phyloP scores from a whole-genome alignment of 2,888 invertebrate genomes.

The Maniola hyperantus region DNA sequence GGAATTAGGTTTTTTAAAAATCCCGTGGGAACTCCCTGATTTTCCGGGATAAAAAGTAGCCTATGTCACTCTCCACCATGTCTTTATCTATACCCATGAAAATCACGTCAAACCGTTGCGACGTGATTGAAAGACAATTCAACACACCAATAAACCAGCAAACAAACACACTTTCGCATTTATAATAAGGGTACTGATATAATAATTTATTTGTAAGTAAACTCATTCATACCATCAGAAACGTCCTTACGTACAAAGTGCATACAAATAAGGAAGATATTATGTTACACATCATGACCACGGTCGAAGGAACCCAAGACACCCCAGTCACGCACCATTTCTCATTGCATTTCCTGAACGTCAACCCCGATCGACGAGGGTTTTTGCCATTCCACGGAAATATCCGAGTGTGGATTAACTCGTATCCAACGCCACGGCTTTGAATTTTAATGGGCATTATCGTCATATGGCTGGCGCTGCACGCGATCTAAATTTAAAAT shows the following conservation, averaged over 20 bases:
- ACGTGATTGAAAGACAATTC: no score
- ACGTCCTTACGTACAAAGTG: neutral
- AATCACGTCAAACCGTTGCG: no score
- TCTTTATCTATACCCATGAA: no score
- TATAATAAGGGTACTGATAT: no score
- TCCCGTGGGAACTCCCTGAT: no score
- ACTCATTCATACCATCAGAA: no score
- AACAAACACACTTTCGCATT: no score
- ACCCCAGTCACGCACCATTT: constrained; percentile 33
- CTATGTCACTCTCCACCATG: no score
- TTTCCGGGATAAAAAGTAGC: no score
- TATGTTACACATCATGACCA: constrained; percentile 21
- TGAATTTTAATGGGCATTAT: constrained; percentile 45
- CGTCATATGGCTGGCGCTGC: constrained; percentile 40
- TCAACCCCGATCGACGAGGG: constrained; percentile 47
- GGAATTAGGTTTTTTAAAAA: no score
- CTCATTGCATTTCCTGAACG: constrained; percentile 38
- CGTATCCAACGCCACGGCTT: constrained; percentile 43
- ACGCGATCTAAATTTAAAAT: constrained; percentile 41
- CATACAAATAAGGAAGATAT: constrained; percentile 7
- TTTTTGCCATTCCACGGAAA: constrained; percentile 42
- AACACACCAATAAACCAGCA: no score
- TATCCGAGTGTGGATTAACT: constrained; percentile 43
- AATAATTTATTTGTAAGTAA: no score
- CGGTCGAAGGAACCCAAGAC: constrained; percentile 22